Evolutionary conservation across 1,140 invertebrate species (phyloP), one percentile per base, ranked within the genome.

Genomic region (Scaptomyza hsui): DNA sequence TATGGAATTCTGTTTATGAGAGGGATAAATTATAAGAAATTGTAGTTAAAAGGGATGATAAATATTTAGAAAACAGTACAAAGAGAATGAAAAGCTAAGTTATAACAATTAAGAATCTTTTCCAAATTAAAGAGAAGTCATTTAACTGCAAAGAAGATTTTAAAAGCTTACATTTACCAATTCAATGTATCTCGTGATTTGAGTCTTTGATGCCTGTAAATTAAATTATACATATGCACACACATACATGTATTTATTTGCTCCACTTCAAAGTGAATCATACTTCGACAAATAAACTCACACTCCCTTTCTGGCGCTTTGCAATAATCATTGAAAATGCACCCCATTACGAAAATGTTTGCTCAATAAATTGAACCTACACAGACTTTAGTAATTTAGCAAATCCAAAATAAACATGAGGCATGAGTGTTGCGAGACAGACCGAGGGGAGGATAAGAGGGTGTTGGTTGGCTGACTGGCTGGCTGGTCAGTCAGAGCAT

Each of bases 381-480:
- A 73, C 29, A 53, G 61, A 59, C 52, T 65, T 65, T 41, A 49
- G 56, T 29, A 71, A 77, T 80, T 86, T 86, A 75, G 53, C 41
- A 77, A 86, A 71, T 86, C 69, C 35, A 85, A 72, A 86, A 74
- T 86, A 77, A 85, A 85, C 81, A 86, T 18, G 32, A 9, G 41
- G 16, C 62, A 42, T 29, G 26, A 5, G 9, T 29, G 15, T 15
- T 32, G n/a, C 21, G 7, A 7, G 19, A 26, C 4, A 29, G 21
- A 3, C 1, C 5, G 24, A 4, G 6, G 35, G 19, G 49, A n/a
- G 24, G n/a, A n/a, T n/a, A n/a, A n/a, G 35, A 24, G 37, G 37
- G 18, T 9, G 47, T 7, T 4, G n/a, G 19, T 7, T n/a, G 61
- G 1, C 39, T 18, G 26, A 29, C 26, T 15, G 32, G n/a, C 5